A percentile compares a stretch with the other conserved stretches of the same genome.
These are phyloP conservation scores for Drosophila oshimai DNA, from an alignment of 1,140 invertebrate genomes.

Conservation along the genomic window DNA sequence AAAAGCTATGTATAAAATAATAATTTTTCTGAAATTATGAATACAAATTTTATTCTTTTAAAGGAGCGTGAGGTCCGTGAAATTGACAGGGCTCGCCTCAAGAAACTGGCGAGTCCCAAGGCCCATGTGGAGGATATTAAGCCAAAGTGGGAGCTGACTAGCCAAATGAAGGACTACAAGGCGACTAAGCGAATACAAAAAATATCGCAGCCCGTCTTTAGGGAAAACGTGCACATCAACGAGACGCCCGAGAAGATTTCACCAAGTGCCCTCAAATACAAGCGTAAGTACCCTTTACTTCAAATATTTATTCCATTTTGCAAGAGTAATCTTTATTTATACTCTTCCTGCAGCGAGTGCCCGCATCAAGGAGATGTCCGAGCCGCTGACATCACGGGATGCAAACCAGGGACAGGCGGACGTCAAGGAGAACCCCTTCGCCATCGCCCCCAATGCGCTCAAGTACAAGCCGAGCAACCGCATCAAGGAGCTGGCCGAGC, in stretches of 20 bases:
- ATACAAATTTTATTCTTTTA: background rate
- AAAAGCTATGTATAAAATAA: too few relatives aligned
- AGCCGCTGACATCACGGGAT: constrained; percentile 48
- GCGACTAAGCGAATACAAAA: constrained; percentile 48
- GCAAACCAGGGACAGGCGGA: constrained; percentile 51
- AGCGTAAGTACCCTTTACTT: constrained; percentile 38
- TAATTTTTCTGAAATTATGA: background rate
- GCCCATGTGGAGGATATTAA: constrained; percentile 33
- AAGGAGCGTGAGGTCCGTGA: constrained; percentile 37
- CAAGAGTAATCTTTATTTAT: background rate
- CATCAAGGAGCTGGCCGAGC: constrained; percentile 83
- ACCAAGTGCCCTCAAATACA: constrained; percentile 53
- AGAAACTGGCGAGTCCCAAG: constrained; percentile 47
- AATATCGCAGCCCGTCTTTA: constrained; percentile 30
- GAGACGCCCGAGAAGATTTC: constrained; percentile 48
- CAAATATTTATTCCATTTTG: too few relatives aligned
- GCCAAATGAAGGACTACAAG: constrained; percentile 37
- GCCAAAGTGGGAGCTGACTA: constrained; percentile 54
- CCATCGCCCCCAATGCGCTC: constrained; percentile 67
- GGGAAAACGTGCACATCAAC: constrained; percentile 54
- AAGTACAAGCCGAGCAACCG: constrained; percentile 83
- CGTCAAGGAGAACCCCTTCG: constrained; percentile 70
- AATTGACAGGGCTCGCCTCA: constrained; percentile 20
- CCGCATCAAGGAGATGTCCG: constrained; percentile 66
- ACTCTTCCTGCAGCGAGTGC: constrained; percentile 37